Base-by-base conservation (phyloP, 1,140 invertebrate species). In the Andricus grossulariae region DNA sequence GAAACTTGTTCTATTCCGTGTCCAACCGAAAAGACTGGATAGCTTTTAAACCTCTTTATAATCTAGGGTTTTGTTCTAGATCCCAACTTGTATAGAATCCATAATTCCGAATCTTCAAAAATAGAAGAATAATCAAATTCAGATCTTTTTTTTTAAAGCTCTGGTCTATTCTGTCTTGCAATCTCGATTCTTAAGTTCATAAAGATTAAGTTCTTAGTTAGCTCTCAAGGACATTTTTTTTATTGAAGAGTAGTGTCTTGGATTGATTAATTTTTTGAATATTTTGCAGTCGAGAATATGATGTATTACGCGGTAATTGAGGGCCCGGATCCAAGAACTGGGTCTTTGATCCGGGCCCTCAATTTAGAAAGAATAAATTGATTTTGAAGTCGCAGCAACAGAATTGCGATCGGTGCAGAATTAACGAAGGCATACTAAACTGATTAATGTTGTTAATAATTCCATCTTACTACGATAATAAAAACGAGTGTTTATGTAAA, bases 1-100 rank as follows among this genome's bases (percentile, higher is more conserved):
- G 25, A 60, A 32, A 60, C 25, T 60, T 60, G n/a, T 18, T 54
- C n/a, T 39, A 60, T 66, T 39, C 3, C 32, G 32, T 66, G 60
- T 66, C 60, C 15, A 66, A 39, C 10, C 39, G 21, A 66, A 66
- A 66, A 66, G 60, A 66, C 60, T 66, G 60, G 60, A 66, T 66
- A 66, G 60, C 60, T 39, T 66, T 66, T n/a, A 66, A 16, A 25
- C n/a, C 16, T 39, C n/a, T 66, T 32, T 32, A 13, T 39, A 2
- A 3, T 32, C 25, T 39, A 66, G 57, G 16, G 39, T 66, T 45
- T 32, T 15, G 11, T 15, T 13, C 19, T 66, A 66, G 57, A 16
- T 32, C 7, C 57, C 25, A 32, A n/a, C 52, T 54, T 54, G 52
- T 54, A 54, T 19, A 54, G 19, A 54, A 54, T 54, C 52, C 52